Conservation (phyloP, 92 coral and sea anemone genomes). For the Ricordea florida region DNA sequence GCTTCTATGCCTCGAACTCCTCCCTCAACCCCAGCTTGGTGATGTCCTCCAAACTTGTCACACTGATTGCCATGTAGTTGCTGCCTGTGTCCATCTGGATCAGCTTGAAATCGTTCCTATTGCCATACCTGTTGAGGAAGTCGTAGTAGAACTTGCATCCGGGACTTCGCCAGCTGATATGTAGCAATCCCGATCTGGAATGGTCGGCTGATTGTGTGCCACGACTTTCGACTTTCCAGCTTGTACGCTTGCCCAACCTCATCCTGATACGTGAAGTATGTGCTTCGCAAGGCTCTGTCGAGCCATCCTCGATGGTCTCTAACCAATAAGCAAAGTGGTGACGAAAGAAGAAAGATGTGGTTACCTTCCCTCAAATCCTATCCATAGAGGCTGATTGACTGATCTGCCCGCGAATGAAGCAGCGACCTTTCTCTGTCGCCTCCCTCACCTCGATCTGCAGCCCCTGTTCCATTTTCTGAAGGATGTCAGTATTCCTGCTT, state of each 20-base stretch:
- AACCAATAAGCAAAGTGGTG: too few species aligned
- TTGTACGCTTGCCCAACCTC: conserved; percentile 15
- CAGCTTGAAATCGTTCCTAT: conserved; percentile 19
- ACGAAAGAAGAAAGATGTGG: too few species aligned
- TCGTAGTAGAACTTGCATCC: conserved; percentile 41
- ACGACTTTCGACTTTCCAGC: conserved; percentile 6
- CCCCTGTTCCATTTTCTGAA: too few species aligned
- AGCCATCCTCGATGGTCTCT: too few species aligned
- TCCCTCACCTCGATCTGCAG: too few species aligned
- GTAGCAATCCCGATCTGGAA: conserved; percentile 42
- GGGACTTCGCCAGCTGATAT: conserved; percentile 31
- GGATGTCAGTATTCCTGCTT: too few species aligned
- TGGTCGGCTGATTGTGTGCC: conserved; percentile 20
- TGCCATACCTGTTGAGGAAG: neutral
- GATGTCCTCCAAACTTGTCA: neutral
- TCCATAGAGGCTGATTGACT: too few species aligned
- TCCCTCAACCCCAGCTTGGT: neutral
- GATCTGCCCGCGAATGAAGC: too few species aligned
- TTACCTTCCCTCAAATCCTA: too few species aligned
- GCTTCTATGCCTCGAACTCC: neutral
- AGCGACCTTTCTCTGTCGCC: too few species aligned
- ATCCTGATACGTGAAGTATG: conserved; percentile 5
- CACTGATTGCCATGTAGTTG: neutral
- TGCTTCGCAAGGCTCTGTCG: too few species aligned
- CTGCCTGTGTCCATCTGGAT: conserved; percentile 50